Percentiles rank a stretch among this genome's conserved stretches.
phyloP scores from a whole-genome alignment of 1,140 invertebrate species.

The Bombus sibiricus region DNA sequence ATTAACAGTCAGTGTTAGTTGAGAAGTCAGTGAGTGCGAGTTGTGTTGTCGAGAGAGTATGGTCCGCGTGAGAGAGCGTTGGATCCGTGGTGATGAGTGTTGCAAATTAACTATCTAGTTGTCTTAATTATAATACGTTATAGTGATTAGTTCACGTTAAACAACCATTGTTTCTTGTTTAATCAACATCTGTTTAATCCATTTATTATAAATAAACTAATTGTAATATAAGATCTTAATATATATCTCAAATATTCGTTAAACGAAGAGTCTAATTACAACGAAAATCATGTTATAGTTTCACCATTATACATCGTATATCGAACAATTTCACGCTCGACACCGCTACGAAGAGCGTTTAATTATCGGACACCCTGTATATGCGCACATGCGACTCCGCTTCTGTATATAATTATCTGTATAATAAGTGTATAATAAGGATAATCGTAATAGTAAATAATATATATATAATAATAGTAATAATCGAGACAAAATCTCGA shows the following conservation, averaged over 20 bases:
- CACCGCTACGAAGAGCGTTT: background rate
- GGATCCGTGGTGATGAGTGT: too few species aligned
- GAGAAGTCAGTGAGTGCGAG: too few species aligned
- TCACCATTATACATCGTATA: background rate
- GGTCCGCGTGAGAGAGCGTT: too few species aligned
- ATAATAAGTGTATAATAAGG: slow-evolving; percentile 46
- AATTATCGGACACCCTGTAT: slow-evolving; percentile 26
- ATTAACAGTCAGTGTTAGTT: too few species aligned
- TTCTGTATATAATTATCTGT: slow-evolving; percentile 36
- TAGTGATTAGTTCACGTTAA: too few species aligned
- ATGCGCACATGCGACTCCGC: background rate
- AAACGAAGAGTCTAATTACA: background rate
- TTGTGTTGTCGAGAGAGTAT: too few species aligned
- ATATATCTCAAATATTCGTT: background rate
- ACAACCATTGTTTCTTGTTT: too few species aligned
- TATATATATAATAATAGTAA: slow-evolving; percentile 36
- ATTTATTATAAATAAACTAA: too few species aligned
- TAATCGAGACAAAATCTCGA: slow-evolving; percentile 27
- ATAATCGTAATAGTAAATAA: slow-evolving; percentile 28
- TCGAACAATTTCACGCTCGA: background rate
- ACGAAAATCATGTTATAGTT: background rate
- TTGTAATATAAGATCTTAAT: background rate
- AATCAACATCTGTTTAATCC: too few species aligned
- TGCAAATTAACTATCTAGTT: too few species aligned
- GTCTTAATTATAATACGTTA: too few species aligned